Percentiles rank a stretch among this genome's conserved stretches.
These are phyloP conservation scores for Caretta caretta DNA, from an alignment of 2,113 vertebrate genomes.

Conservation along the genomic window DNA sequence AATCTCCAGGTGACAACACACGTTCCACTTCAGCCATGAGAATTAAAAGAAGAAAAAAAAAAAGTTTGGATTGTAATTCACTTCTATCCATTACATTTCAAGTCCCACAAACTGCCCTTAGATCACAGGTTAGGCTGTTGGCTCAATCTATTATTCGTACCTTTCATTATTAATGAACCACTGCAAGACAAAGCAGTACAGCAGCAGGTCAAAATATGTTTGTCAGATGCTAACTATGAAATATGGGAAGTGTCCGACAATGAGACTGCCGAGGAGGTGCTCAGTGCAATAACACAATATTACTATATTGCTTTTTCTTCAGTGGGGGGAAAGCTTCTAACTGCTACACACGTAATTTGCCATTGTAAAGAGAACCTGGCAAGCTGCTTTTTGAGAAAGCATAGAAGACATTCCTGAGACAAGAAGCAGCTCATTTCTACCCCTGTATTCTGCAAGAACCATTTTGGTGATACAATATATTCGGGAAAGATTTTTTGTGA, in stretches of 20 bases:
- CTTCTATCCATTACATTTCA: slow-evolving; percentile 6
- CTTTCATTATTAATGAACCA: slow-evolving; percentile 58
- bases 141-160: slow-evolving; percentile 17
- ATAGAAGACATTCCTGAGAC: not conserved
- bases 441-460: not conserved
- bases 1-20: slow-evolving; percentile 17
- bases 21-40: slow-evolving; percentile 32
- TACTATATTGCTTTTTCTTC: not conserved
- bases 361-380: not conserved
- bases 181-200: slow-evolving; percentile 21
- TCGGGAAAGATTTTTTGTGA: not conserved
- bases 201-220: not conserved
- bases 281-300: not conserved
- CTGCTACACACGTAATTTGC: not conserved
- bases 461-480: not conserved
- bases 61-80: not conserved
- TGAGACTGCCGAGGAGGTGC: not conserved
- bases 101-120: slow-evolving; percentile 39
- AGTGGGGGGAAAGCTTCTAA: not conserved
- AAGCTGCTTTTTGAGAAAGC: not conserved
- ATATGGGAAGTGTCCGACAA: not conserved
- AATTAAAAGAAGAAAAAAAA: not conserved
- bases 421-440: not conserved
- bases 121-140: slow-evolving; percentile 1
- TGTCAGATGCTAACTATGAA: not conserved